Conservation (phyloP, 2,797 vertebrate genomes). For the Glyptemys insculpta region DNA sequence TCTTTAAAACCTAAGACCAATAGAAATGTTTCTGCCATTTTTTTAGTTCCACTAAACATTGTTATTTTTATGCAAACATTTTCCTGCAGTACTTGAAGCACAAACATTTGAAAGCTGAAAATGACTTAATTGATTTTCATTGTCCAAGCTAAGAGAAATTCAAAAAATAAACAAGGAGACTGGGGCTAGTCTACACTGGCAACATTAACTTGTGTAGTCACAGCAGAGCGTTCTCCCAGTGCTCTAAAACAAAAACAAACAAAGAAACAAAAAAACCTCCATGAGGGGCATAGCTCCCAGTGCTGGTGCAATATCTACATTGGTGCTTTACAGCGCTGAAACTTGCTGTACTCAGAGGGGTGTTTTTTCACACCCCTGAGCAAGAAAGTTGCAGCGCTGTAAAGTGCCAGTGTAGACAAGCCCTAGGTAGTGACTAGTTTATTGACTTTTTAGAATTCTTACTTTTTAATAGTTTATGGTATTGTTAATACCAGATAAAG, state of each 20-base stretch:
- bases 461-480: background rate
- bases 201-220: no score
- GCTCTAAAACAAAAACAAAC: no score
- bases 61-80: background rate
- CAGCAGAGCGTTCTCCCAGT: no score
- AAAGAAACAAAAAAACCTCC: no score
- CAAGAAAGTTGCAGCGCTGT: no score
- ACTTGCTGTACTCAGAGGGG: no score
- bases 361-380: no score
- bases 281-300: no score
- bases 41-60: background rate
- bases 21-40: rapidly evolving
- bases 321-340: no score
- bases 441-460: background rate
- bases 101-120: background rate
- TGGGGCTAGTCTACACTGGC: no score
- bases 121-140: background rate
- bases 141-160: background rate
- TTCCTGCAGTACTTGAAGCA: background rate
- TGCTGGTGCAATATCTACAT: no score
- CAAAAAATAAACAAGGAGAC: background rate
- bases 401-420: no score
- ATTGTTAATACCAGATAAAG: conserved; percentile 9
- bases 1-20: background rate
- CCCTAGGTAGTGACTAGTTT: background rate